Percentiles rank a stretch among this genome's conserved stretches.
Evolutionary conservation across 2,888 invertebrate genomes (phyloP).

Genomic region (Plemyria rubiginata): DNA sequence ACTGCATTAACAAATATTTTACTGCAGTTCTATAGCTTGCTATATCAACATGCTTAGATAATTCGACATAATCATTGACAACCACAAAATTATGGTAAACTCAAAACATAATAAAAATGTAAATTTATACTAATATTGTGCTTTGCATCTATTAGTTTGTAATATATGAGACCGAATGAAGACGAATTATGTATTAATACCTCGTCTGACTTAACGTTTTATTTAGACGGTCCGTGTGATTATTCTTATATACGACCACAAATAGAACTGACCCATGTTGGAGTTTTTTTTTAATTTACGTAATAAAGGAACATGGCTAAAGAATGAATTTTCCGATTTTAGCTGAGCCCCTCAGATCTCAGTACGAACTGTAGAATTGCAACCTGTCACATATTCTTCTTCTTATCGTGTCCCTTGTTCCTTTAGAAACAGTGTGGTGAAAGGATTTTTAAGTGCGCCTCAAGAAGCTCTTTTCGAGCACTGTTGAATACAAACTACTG

Average conservation of each 20-base stretch:
- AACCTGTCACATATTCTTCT: too few relatives aligned
- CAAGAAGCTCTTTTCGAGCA: too few relatives aligned
- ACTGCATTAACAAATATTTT: neutral
- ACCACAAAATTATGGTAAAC: conserved; percentile 50
- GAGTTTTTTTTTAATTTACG: too few relatives aligned
- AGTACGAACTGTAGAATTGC: too few relatives aligned
- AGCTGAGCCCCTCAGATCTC: too few relatives aligned
- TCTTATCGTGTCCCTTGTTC: too few relatives aligned
- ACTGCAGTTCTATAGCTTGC: neutral
- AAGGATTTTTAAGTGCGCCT: too few relatives aligned
- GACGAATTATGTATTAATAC: conserved; percentile 31
- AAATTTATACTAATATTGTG: conserved; percentile 64
- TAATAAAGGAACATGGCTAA: too few relatives aligned
- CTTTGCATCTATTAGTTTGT: conserved; percentile 46
- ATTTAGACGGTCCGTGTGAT: conserved; percentile 2
- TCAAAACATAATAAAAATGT: conserved; percentile 65
- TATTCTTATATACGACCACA: neutral
- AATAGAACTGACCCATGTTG: neutral
- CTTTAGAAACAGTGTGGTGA: too few relatives aligned
- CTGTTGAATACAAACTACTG: too few relatives aligned
- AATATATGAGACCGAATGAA: conserved; percentile 45
- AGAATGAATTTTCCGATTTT: too few relatives aligned
- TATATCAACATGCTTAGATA: neutral
- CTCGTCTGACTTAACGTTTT: conserved; percentile 6
- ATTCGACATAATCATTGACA: conserved; percentile 40